Percentiles rank a stretch among this genome's conserved stretches.
Conservation (phyloP, 2,888 invertebrate genomes). For the Erpobdella octoculata region DNA sequence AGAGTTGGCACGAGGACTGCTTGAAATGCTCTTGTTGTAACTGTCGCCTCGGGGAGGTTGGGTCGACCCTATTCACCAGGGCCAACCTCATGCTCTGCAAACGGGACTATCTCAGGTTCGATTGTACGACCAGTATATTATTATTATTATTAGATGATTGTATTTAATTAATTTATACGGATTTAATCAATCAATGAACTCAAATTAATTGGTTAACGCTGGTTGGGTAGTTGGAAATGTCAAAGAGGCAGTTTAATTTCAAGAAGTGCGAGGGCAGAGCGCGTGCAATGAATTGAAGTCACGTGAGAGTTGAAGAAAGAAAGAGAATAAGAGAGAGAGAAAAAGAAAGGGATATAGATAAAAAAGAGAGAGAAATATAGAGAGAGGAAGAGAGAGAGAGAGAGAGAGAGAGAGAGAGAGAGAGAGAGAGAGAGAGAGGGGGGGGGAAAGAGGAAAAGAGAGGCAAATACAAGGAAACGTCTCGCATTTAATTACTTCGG, state of each 20-base stretch:
- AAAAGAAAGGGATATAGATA: no score
- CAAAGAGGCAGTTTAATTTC: no score
- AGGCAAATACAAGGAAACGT: not conserved
- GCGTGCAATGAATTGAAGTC: no score
- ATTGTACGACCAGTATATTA: not conserved
- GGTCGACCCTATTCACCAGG: conserved; percentile 79
- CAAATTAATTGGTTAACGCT: no score
- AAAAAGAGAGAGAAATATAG: not conserved
- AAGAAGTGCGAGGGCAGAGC: no score
- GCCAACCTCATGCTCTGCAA: conserved; percentile 83
- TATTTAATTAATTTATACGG: not conserved
- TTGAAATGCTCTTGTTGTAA: conserved; percentile 79
- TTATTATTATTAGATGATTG: not conserved
- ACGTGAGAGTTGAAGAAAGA: no score
- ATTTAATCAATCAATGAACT: no score
- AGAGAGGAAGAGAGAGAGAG: not conserved
- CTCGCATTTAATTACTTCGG: not conserved
- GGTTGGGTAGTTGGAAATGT: no score
- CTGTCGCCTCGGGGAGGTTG: conserved; percentile 84
- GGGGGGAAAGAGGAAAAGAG: not conserved
- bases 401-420: not conserved
- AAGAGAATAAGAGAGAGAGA: no score
- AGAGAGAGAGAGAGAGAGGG: not conserved
- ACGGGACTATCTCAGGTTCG: conserved; percentile 78
- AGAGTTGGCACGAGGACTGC: conserved; percentile 89